Evolutionary conservation across 2,888 invertebrate species (phyloP), one percentile per base, ranked within the genome.

Genomic region (Sycophila texana): DNA sequence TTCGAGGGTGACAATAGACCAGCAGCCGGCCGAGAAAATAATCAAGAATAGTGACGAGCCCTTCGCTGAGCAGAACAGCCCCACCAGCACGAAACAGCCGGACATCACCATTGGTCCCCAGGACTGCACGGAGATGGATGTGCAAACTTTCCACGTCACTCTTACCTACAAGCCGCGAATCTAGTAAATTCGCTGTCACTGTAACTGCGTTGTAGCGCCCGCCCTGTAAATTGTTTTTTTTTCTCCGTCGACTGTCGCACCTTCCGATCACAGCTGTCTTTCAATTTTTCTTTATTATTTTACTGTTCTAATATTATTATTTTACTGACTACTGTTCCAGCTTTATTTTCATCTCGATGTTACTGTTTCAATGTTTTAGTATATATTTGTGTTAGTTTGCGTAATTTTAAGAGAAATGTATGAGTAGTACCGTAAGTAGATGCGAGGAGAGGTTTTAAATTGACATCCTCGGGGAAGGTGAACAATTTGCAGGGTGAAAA

Each of bases 151-250:
- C 85, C 92, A 92, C 83, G 91, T 91, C 66, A 92, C 92, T 60
- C 87, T 92, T 73, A 91, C 92, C 26, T 92, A 92, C 85, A 92
- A 92, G 84, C 92, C 92, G 73, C 88, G 92, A 82, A 92, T 92
- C 85, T 92, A 90, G 83, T 70, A 68, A 74, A 68, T 68, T 73
- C 18, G 20, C 18, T 20, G 13, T 18, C 57, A 10, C 14, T 16
- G 5, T 13, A 22, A 7, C 16, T 14, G 16, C 16, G 7, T 39
- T 1, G 1, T 39, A 39, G 39, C 10, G 39, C 39, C 39, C 10
- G 10, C 39, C 10, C 39, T 39, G 39, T 7, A 39, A 10, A 10
- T 39, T 39, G 7, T 39, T 10, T 10, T 7, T 7, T 26, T 7
- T 39, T 39, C 39, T 39, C 39, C 10, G 39, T 10, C 10, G 10